phyloP scores from a whole-genome alignment of 2,113 vertebrate genomes.

The Tor tambroides region DNA sequence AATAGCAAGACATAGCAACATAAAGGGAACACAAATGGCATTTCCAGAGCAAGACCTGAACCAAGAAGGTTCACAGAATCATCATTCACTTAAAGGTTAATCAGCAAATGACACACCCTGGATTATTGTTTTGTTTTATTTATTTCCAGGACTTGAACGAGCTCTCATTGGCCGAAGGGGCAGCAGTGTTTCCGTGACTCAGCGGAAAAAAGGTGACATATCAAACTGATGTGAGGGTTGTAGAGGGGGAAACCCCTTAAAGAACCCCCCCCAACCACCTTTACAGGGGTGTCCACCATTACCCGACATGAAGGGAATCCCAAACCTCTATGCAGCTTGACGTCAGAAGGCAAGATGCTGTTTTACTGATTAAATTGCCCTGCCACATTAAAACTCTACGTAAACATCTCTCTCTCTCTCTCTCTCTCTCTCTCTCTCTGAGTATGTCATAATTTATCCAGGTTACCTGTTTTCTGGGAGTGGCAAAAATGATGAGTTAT shows the following conservation, averaged over 20 bases:
- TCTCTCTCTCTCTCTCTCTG: no score
- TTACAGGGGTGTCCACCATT: background rate
- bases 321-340: slow-evolving; percentile 69
- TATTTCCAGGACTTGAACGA: background rate
- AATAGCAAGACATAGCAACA: background rate
- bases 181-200: slow-evolving; percentile 48
- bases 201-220: slow-evolving; percentile 41
- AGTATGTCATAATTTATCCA: background rate
- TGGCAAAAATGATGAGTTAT: background rate
- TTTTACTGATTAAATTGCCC: slow-evolving; percentile 57
- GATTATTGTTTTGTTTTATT: background rate
- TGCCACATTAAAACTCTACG: slow-evolving; percentile 17
- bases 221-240: slow-evolving; percentile 50
- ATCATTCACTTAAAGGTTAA: background rate
- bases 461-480: background rate
- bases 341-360: slow-evolving; percentile 59
- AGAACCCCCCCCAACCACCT: background rate
- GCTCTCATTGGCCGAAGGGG: background rate
- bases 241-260: slow-evolving; percentile 40
- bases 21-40: no score
- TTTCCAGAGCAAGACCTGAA: no score
- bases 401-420: background rate
- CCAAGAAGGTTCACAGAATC: background rate
- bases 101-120: background rate
- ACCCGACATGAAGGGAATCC: slow-evolving; percentile 67